Percentiles rank a stretch among this genome's conserved stretches.
phyloP scores from a whole-genome alignment of 2,888 invertebrate genomes.

The Salticus scenicus region DNA sequence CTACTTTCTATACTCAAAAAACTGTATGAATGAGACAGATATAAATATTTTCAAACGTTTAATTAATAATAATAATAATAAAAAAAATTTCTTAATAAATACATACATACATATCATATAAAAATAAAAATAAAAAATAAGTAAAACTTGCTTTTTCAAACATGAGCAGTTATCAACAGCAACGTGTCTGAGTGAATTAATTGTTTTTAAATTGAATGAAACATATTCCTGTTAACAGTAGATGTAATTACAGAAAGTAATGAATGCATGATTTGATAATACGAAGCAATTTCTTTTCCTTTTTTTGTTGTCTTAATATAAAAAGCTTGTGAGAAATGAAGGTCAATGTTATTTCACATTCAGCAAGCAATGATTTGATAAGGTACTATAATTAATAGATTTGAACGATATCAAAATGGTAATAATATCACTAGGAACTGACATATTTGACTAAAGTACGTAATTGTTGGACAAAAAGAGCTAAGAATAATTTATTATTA shows the following conservation, averaged over 20 bases:
- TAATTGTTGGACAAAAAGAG: too few relatives aligned
- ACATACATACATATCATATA: too few relatives aligned
- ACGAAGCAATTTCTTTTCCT: background rate
- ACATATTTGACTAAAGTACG: background rate
- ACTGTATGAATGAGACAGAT: too few relatives aligned
- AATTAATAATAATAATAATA: too few relatives aligned
- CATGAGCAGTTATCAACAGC: background rate
- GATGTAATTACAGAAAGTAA: background rate
- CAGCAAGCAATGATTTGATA: background rate
- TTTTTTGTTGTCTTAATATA: background rate
- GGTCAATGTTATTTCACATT: background rate
- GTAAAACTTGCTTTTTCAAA: too few relatives aligned
- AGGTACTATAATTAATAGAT: background rate
- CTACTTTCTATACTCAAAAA: too few relatives aligned
- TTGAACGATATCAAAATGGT: background rate
- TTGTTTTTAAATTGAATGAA: background rate
- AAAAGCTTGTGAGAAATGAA: background rate
- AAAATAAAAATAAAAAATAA: too few relatives aligned
- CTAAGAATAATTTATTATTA: too few relatives aligned
- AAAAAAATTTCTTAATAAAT: too few relatives aligned
- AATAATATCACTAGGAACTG: background rate
- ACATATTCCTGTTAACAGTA: background rate
- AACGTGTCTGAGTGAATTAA: background rate
- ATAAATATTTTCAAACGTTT: too few relatives aligned
- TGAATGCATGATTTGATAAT: background rate